Conservation (phyloP, 2,888 invertebrate genomes). For the Tolmerus cingulatus region DNA sequence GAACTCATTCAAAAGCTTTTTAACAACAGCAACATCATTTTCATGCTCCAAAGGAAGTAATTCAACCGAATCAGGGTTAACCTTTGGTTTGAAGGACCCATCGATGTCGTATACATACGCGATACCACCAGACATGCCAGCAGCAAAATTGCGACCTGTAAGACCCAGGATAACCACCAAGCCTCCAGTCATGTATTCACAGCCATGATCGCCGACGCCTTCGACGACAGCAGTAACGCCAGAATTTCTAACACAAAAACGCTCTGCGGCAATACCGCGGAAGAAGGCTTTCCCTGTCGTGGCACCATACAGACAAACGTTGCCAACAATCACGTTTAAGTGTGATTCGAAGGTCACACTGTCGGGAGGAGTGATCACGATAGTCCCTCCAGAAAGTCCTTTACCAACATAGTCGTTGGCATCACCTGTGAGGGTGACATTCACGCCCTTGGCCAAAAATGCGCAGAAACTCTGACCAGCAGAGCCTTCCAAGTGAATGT, state of each 20-base stretch:
- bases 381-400: slow-evolving; percentile 93
- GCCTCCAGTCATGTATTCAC: slow-evolving; percentile 99
- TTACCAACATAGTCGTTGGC: slow-evolving; percentile 98
- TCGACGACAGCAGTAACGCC: slow-evolving; percentile 96
- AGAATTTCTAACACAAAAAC: slow-evolving; percentile 98
- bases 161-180: slow-evolving; percentile 88
- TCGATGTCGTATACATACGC: slow-evolving; percentile 94
- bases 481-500: slow-evolving; percentile 86
- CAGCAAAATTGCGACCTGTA: slow-evolving; percentile 98
- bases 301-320: slow-evolving; percentile 97
- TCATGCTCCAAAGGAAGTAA: slow-evolving; percentile 79
- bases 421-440: slow-evolving; percentile 92
- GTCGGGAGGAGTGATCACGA: slow-evolving; percentile 92
- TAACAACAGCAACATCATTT: slow-evolving; percentile 81
- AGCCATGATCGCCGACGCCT: slow-evolving; percentile 98
- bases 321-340: slow-evolving; percentile 96
- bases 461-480: slow-evolving; percentile 99
- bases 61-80: slow-evolving; percentile 96
- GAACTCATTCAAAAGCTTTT: slow-evolving; percentile 83
- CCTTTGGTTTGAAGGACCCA: slow-evolving; percentile 83
- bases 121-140: slow-evolving; percentile 97
- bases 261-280: slow-evolving; percentile 95
- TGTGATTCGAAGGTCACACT: slow-evolving; percentile 87
- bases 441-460: slow-evolving; percentile 90
- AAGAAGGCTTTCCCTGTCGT: slow-evolving; percentile 94